Percentiles rank a stretch among this genome's conserved stretches.
These are phyloP conservation scores for Eulemur rufifrons DNA, from an alignment of 2,113 vertebrate species.

Conservation along the genomic window DNA sequence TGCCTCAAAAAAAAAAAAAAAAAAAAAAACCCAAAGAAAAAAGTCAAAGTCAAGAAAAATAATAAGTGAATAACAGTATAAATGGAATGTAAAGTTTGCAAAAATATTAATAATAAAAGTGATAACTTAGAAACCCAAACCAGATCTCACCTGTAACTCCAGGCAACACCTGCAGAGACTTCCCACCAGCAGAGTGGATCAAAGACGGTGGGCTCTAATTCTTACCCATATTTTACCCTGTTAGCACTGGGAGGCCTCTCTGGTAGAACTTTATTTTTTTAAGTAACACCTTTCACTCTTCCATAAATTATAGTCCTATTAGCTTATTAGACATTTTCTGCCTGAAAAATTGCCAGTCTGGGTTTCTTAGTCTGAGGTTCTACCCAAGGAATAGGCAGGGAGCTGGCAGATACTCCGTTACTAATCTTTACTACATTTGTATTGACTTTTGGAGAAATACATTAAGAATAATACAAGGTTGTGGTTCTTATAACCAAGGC, in stretches of 20 bases:
- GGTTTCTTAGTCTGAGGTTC: not conserved
- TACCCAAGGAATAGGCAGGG: not conserved
- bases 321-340: not conserved
- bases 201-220: not conserved
- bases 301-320: not conserved
- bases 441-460: not conserved
- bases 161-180: not conserved
- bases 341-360: not conserved
- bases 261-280: not conserved
- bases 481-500: not conserved
- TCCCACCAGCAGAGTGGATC: not conserved
- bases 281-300: not conserved
- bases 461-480: not conserved
- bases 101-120: no score
- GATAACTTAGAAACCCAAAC: not conserved
- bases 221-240: not conserved
- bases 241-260: not conserved
- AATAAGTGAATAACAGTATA: no score
- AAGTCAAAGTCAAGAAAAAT: no score
- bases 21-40: no score
- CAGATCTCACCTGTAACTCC: not conserved
- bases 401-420: not conserved
- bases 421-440: not conserved
- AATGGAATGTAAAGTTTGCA: no score
- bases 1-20: not conserved